Evolutionary conservation across 2,888 invertebrate genomes (phyloP), one percentile per base, ranked within the genome.

Genomic region (Embidobia sp.): DNA sequence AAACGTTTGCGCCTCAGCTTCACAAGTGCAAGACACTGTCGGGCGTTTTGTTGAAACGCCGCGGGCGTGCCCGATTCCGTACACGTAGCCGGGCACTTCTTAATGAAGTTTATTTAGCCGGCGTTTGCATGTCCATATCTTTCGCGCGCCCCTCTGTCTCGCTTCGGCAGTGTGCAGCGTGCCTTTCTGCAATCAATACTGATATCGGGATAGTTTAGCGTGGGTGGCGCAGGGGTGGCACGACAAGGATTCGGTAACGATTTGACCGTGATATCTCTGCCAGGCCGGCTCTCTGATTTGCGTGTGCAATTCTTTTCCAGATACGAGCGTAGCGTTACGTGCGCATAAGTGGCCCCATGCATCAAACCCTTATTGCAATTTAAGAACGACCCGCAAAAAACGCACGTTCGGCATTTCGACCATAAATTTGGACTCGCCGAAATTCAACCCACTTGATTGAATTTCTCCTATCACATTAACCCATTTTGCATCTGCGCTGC

Each of bases 341-440:
- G 51, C 42, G 44, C 64, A 48, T 64, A 64, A 64, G 64, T 64
- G 49, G 19, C 85, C 85, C 81, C 78, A 80, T 80, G 81, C 83
- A 79, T 82, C 82, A 84, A 81, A 79, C 81, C 82, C 82, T 81
- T 83, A 82, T 80, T 83, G 80, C 83, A 83, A 84, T 85, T 83
- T 79, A 84, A 84, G 79, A 82, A 83, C 82, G 81, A 84, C 84
- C 84, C 84, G 82, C 4, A 79, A 81, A 86, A 75, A 84, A 61
- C 13, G 15, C 40, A 76, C 64, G 66, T 80, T 80, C 82, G 84
- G 29, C 46, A 37, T 48, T 61, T 46, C 15, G 11, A 26, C 35
- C 7, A 84, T 85, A 82, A 87, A 85, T 85, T 84, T 33, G 29
- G 35, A 46, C 10, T 18, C 37, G 18, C 55, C 31, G 10, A 57